Evolutionary conservation across 2,888 invertebrate genomes (phyloP), one percentile per base, ranked within the genome.

Genomic region (Eremobia ochroleuca): DNA sequence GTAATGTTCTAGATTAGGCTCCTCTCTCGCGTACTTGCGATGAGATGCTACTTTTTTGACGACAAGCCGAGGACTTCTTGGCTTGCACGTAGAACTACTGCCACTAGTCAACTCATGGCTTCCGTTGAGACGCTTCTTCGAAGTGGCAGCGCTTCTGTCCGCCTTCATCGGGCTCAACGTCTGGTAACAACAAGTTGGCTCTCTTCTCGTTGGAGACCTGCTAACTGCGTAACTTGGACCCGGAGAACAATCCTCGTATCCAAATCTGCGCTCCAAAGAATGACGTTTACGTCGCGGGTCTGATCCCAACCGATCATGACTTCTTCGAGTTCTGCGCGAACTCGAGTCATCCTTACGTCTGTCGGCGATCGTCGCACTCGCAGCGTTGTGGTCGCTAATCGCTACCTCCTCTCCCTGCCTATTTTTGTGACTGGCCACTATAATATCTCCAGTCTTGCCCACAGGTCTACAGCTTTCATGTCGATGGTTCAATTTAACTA

Each of bases 371-470:
- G 92, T 89, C 4, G 90, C 89, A 76, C 94, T 94, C 0, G 89
- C 92, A 52, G 92, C 89, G 70, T 92, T 94, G 62, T 93, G 92
- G 59, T 94, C 94, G 72, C 92, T 94, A 4, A 90, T 90, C 4
- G 90, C 85, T 11, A 90, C 85, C 37, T 95, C 93, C 55, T 94
- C 94, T 9, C 91, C 90, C 40, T 92, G 92, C 69, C 89, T 94
- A 75, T 94, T 94, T 87, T 96, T 96, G 78, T 96, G 95, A 86
- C 95, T 96, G 18, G 97, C 97, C 15, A 97, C 97, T 70, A 97
- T 96, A 28, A 97, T 96, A 86, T 96, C 96, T 6, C 96, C 96
- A 31, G 96, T 96, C 89, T 97, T 97, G 8, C 97, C 97, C 13
- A 96, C 82, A 5, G 95, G 91, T 79, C 95, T 91, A 79, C 94